A percentile compares a stretch with the other conserved stretches of the same genome.
Evolutionary conservation across 2,113 vertebrate species (phyloP).

Genomic region (Puntigrus tetrazona): DNA sequence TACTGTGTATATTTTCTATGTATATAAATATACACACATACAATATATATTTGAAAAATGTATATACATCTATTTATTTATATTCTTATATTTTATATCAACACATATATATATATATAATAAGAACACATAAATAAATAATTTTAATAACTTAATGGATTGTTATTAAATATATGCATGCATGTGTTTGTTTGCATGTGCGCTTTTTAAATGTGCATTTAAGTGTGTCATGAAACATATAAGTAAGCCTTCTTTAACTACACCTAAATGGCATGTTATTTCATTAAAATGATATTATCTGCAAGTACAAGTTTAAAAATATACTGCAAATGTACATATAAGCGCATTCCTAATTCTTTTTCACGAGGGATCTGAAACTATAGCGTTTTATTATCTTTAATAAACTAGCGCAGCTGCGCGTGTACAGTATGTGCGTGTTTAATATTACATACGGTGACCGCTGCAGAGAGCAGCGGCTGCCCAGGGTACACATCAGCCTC

Average conservation of each 20-base stretch:
- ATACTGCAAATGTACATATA: not conserved
- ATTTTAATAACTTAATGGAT: no score
- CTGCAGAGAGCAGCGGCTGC: not conserved
- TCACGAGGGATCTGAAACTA: not conserved
- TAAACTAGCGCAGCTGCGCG: not conserved
- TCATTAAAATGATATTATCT: not conserved
- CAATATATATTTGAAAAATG: no score
- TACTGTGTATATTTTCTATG: no score
- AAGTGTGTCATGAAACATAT: not conserved
- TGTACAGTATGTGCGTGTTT: slow-evolving; percentile 23
- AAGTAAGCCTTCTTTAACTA: not conserved
- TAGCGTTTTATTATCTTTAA: not conserved
- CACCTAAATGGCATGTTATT: not conserved
- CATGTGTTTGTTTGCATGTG: no score
- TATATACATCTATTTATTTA: no score
- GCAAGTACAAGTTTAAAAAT: no score
- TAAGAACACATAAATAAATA: no score
- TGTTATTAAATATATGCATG: no score
- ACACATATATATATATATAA: no score
- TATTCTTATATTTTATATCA: no score
- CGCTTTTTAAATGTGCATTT: not conserved
- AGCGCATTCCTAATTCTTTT: not conserved
- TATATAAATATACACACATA: no score
- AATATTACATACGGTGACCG: not conserved
- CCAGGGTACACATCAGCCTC: not conserved